These are phyloP conservation scores for Heliopora coerulea DNA, from an alignment of 92 coral and sea anemone species.

Conservation along the genomic window DNA sequence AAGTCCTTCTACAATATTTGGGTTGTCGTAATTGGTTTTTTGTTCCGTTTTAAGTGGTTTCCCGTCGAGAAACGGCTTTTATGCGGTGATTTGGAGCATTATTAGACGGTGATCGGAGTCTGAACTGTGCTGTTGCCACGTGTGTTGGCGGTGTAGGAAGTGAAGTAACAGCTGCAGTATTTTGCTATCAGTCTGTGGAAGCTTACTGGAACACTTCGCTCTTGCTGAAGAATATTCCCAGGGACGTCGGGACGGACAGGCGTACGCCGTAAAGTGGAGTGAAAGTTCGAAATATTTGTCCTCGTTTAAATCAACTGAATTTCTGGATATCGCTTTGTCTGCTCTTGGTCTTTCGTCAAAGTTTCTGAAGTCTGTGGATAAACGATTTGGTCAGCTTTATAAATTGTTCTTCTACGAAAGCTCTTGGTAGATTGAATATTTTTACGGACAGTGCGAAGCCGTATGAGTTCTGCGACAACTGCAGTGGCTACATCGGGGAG, in stretches of 20 bases:
- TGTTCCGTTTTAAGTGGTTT: conserved; percentile 1
- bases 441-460: conserved; percentile 46
- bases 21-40: neutral
- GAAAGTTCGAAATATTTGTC: neutral
- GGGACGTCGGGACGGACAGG: neutral
- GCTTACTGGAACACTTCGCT: neutral
- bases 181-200: neutral
- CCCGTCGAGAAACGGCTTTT: neutral
- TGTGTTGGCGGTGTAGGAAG: conserved; percentile 83
- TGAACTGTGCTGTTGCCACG: conserved; percentile 78
- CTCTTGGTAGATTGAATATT: conserved; percentile 21
- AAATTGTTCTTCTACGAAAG: neutral
- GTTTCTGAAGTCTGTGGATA: conserved; percentile 10
- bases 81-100: neutral
- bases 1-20: neutral
- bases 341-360: conserved; percentile 22
- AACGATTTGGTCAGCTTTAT: neutral
- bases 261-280: neutral
- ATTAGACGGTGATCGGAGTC: neutral
- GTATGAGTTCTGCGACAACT: conserved; percentile 64
- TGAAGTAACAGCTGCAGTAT: conserved; percentile 31
- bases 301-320: neutral
- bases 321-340: conserved; percentile 2
- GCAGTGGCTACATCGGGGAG: conserved; percentile 41
- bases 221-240: neutral